Evolutionary conservation across 2,797 vertebrate genomes (phyloP), one percentile per base, ranked within the genome.

Genomic region (Cuniculus paca): DNA sequence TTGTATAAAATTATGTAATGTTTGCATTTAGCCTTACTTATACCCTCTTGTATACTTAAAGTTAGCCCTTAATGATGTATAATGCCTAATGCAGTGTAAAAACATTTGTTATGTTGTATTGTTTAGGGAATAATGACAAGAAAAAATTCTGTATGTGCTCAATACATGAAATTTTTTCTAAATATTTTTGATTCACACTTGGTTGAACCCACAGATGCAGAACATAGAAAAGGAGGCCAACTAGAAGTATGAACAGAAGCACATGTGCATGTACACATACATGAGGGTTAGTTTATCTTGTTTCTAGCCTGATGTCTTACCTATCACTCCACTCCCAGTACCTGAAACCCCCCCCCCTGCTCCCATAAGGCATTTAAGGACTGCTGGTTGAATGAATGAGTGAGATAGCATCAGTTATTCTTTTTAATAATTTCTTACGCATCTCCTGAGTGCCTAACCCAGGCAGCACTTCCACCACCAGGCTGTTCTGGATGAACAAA

Each of bases 231-330:
- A 4, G 7, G 52, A 58, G 28, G 17, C 24, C 12, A 8, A 52
- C 28, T 9, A 34, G 45, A 34, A 17, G 6, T 17, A 50, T 17
- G 6, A 5, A 31, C 8, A 31, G 16, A 63, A 5, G 13, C 14
- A 2, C 1, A 1, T 22, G 54, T 22, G 14, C 20, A 2, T 13
- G 2, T 7, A 20, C 48, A 22, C 16, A 0, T 2, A 1, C 0
- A 2, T 6, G 2, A 22, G 42, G 42, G 3, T 31, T 26, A 0
- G 0, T 42, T 54, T 58, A 8, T 14, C 52, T 65, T 5, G 36
- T 13, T 34, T 28, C 22, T 42, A 5, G 45, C 22, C 24, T 45
- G 1, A 28, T 19, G 5, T 50, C 72, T 26, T 11, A 31, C 14
- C n/a, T 12, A 10, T 60, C 11, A 7, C 24, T 56, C 50, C 31